phyloP scores from a whole-genome alignment of 2,113 vertebrate genomes.

The Ophthalmolycus amberensis region DNA sequence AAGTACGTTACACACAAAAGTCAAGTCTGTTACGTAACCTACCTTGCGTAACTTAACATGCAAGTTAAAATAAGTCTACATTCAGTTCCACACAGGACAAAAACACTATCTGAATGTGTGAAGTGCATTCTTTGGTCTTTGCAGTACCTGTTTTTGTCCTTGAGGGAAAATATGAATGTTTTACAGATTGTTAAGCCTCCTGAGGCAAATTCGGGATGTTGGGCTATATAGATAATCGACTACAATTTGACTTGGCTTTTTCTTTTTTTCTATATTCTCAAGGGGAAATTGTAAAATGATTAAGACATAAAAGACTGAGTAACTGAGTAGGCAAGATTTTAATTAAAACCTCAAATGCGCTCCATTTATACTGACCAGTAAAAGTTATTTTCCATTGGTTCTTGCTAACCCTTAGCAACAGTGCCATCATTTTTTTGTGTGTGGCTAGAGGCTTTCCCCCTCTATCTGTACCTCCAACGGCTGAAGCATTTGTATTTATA shows the following conservation, averaged over 20 bases:
- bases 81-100: no score
- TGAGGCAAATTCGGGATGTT: no score
- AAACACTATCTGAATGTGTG: not conserved
- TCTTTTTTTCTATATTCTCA: not conserved
- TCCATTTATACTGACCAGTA: not conserved
- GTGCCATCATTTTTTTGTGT: slow-evolving; percentile 4
- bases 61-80: no score
- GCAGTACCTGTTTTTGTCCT: not conserved
- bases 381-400: not conserved
- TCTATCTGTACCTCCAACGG: slow-evolving; percentile 45
- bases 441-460: slow-evolving; percentile 17
- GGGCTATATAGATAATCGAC: no score
- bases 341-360: slow-evolving; percentile 6
- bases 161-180: not conserved
- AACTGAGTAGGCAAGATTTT: not conserved
- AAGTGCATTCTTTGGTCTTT: not conserved
- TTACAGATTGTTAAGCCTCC: not conserved
- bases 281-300: not conserved
- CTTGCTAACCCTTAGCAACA: not conserved
- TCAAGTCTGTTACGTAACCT: no score
- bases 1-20: no score
- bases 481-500: slow-evolving; percentile 46
- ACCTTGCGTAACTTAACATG: no score
- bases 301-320: not conserved
- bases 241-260: not conserved